phyloP scores from a whole-genome alignment of 1,140 invertebrate species.

The Bombus waltoni region DNA sequence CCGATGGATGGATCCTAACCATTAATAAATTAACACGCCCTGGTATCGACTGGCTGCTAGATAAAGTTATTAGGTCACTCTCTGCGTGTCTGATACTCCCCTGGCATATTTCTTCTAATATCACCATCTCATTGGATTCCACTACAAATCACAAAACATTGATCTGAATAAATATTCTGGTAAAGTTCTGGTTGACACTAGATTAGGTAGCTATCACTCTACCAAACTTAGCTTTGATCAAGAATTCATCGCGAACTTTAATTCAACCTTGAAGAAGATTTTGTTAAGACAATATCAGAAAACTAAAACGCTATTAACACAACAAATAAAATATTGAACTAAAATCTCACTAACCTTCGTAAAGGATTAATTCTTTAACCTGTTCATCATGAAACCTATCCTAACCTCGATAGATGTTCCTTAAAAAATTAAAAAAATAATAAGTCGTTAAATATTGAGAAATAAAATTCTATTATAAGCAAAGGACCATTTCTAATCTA shows the following conservation, averaged over 20 bases:
- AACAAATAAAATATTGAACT: too few species aligned
- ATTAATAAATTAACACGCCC: slow-evolving; percentile 35
- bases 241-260: too few species aligned
- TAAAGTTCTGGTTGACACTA: background rate
- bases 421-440: background rate
- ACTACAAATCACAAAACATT: background rate
- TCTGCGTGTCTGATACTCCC: background rate
- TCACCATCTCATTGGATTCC: background rate
- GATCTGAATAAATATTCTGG: background rate
- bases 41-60: slow-evolving; percentile 8
- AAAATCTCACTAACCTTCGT: too few species aligned
- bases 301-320: too few species aligned
- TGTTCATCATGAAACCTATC: too few species aligned
- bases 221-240: background rate
- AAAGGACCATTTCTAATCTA: too few species aligned
- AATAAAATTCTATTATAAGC: too few species aligned
- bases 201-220: background rate
- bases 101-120: background rate
- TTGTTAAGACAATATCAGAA: too few species aligned
- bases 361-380: too few species aligned
- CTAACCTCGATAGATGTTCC: too few species aligned
- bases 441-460: too few species aligned
- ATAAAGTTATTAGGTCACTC: slow-evolving; percentile 21
- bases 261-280: too few species aligned
- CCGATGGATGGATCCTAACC: background rate